Base-by-base conservation (phyloP, 1,140 invertebrate species). In the Lutraria rhynchaena region DNA sequence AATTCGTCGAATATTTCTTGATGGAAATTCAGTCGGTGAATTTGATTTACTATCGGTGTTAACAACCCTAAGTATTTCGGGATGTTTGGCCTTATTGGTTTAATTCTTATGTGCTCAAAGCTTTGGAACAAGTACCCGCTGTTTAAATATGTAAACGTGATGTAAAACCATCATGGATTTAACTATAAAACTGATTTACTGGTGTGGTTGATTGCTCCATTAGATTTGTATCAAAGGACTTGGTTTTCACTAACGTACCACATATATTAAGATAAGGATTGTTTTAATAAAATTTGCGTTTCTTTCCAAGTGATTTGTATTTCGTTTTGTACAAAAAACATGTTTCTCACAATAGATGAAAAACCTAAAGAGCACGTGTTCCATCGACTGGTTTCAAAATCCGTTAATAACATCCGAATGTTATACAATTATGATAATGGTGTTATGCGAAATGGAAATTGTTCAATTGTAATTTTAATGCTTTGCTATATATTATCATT, bases 181-280 rank as follows among this genome's bases (percentile, higher is more conserved):
- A 41, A 60, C 76, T 60, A 80, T 80, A 80, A 80, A 80, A 33
- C 61, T 80, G 76, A 80, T 80, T 80, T 80, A 80, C 51, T 35
- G 51, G 19, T 24, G 37, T 69, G 17, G 22, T n/a, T n/a, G 61
- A 37, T 49, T 17, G 29, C 33, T 55, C 53, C 60, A 55, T 55
- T 53, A 53, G 76, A 80, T 80, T 2, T 44, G 24, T 70, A 80
- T 80, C 76, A 70, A 33, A 70, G 46, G 41, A 15, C 37, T 15
- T 15, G 17, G 37, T 41, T 75, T 60, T 75, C 57, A 61, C 37
- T 75, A 29, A 33, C 55, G 49, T 41, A 33, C 3, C 44, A 41
- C 58, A 49, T 13, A n/a, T 22, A 31, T n/a, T 17, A 58, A 49
- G 41, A 63, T 55, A 65, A 41, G 15, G 37, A 46, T 3, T 51